Base-by-base conservation (phyloP, 2,888 invertebrate genomes). In the Leptura quadrifasciata region DNA sequence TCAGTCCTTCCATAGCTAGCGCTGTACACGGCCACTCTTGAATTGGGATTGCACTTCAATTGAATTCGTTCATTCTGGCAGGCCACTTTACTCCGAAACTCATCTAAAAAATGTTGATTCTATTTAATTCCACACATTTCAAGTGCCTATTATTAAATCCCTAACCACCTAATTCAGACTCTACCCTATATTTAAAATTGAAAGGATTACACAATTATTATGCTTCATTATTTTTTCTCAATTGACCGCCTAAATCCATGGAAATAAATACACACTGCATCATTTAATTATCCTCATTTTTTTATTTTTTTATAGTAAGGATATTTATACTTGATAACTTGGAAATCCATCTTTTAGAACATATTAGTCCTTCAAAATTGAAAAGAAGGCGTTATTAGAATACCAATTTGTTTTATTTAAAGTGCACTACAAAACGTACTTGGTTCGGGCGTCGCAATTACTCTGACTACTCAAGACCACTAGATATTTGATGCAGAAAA, bases 61-160 rank as follows among this genome's bases (percentile, higher is more conserved):
- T 95, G 94, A 86, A 98, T 93, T 84, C 95, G 93, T 86, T 97
- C 96, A 88, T 96, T 96, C 89, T 97, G 96, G 90, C 98, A 98
- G 80, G 96, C 96, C 86, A 97, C 94, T 92, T 96, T 96, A 89
- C 96, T 97, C 80, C 96, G 93, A 90, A 98, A 98, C 89, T 97
- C 97, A 90, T 96, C 98, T 98, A 93, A 85, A 71, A 69, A 71
- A 74, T 77, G 73, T 72, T 72, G 54, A 63, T 73, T 72, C 55
- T 76, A 73, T 80, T 76, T 71, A 77, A 78, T 63, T 71, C 72
- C 67, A 55, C 71, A 74, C 76, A 35, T 72, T 74, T 67, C 61
- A 27, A 70, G 72, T 31, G 54, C 18, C 55, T 60, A 60, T 74
- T 71, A 76, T 70, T 63, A 73, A 75, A 74, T 71, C 52, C 31